Conservation (phyloP, 2,113 vertebrate genomes). For the Phyllostomus discolor region DNA sequence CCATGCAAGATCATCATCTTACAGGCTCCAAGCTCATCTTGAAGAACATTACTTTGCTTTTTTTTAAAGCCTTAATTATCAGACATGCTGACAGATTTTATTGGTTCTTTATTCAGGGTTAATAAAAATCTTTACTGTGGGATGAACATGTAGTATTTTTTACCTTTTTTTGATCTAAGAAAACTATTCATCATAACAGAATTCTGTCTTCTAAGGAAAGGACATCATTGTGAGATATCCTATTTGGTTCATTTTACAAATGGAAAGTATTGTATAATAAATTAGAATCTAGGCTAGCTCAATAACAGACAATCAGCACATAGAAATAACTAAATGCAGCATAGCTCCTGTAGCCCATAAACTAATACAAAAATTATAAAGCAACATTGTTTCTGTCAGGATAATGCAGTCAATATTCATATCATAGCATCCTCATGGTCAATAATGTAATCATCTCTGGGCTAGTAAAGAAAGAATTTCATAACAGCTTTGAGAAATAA, state of each 20-base stretch:
- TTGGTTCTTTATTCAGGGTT: neutral
- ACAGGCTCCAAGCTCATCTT: slow-evolving; percentile 9
- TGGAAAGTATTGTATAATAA: neutral
- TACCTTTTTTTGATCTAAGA: neutral
- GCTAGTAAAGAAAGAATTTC: slow-evolving; percentile 63
- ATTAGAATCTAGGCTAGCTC: neutral
- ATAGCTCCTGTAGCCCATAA: neutral
- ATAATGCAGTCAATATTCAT: slow-evolving; percentile 59
- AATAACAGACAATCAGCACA: neutral
- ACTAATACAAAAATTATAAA: slow-evolving; percentile 48
- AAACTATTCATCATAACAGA: neutral
- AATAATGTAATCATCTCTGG: slow-evolving; percentile 2
- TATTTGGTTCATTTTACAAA: neutral
- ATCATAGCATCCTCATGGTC: slow-evolving; percentile 23
- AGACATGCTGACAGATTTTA: neutral
- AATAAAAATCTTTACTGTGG: neutral
- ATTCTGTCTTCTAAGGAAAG: neutral
- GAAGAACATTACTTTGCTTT: slow-evolving; percentile 42
- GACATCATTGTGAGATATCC: neutral
- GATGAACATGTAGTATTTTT: neutral
- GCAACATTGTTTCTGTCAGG: slow-evolving; percentile 44
- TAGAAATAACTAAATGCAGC: neutral
- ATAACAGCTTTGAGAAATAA: slow-evolving; percentile 61
- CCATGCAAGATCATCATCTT: neutral
- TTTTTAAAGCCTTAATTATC: slow-evolving; percentile 30